Conservation (phyloP, 2,888 invertebrate genomes). For the Thera obeliscata region DNA sequence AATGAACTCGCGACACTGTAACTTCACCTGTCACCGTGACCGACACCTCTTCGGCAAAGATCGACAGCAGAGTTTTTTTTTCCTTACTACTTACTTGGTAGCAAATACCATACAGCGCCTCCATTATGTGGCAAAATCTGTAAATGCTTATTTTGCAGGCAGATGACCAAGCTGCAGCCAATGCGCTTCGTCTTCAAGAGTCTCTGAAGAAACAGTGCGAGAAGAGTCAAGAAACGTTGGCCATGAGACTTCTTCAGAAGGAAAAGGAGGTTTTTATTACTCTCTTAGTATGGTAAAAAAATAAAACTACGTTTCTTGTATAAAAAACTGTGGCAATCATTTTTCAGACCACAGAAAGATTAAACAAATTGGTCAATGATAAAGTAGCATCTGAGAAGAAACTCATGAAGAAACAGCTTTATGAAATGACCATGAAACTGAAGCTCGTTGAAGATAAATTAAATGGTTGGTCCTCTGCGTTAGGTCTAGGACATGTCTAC, state of each 20-base stretch:
- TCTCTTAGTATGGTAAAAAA: too few species aligned
- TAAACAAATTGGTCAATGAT: conserved; percentile 58
- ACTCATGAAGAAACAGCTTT: conserved; percentile 49
- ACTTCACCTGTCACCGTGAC: too few species aligned
- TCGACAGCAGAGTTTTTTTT: too few species aligned
- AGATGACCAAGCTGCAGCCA: conserved; percentile 48
- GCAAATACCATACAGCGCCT: too few species aligned
- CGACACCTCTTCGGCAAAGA: too few species aligned
- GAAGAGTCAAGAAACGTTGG: conserved; percentile 50
- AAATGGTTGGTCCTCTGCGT: conserved; percentile 48
- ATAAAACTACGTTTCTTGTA: too few species aligned
- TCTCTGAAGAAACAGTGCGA: conserved; percentile 49
- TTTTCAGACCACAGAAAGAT: conserved; percentile 52
- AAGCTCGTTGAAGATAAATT: conserved; percentile 62
- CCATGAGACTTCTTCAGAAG: conserved; percentile 46
- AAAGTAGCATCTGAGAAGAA: conserved; percentile 57
- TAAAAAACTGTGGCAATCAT: not conserved
- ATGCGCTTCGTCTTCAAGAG: conserved; percentile 51
- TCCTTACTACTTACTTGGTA: too few species aligned
- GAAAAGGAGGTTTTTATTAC: conserved; percentile 38
- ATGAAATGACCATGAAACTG: conserved; percentile 58
- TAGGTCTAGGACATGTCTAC: too few species aligned
- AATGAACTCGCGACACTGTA: too few species aligned
- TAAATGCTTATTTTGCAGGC: conserved; percentile 42
- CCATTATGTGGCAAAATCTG: too few species aligned